phyloP scores from a whole-genome alignment of 2,888 invertebrate species.

The Erebia palarica region DNA sequence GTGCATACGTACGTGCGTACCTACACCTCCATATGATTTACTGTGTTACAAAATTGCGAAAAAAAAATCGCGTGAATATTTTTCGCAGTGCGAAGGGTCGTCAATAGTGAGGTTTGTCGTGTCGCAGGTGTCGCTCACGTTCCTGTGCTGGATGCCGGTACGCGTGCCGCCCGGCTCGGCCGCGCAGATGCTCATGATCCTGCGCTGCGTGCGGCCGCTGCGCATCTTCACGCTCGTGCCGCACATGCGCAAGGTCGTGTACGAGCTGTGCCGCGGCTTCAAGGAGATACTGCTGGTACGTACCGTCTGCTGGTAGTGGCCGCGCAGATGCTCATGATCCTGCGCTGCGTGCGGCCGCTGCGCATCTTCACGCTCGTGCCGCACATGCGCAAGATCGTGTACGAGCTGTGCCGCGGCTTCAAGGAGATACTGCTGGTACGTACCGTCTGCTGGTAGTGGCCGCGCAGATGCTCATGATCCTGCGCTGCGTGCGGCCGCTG shows the following conservation, averaged over 20 bases:
- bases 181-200: conserved; percentile 97
- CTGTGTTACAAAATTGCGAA: too few species aligned
- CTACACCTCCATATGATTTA: too few species aligned
- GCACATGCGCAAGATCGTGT: conserved; percentile 99
- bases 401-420: conserved; percentile 98
- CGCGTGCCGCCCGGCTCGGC: conserved; percentile 96
- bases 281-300: conserved; percentile 97
- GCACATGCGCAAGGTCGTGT: conserved; percentile 99
- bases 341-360: conserved; percentile 97
- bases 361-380: conserved; percentile 99
- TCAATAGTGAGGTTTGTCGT: not conserved
- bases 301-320: conserved; percentile 48
- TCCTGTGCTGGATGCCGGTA: conserved; percentile 97
- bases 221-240: conserved; percentile 99
- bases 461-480: conserved; percentile 97
- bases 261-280: conserved; percentile 98
- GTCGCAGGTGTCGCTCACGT: conserved; percentile 93
- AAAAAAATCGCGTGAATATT: too few species aligned
- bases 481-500: conserved; percentile 97
- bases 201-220: conserved; percentile 97
- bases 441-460: conserved; percentile 48
- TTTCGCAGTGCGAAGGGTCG: too few species aligned
- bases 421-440: conserved; percentile 97
- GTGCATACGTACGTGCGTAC: too few species aligned
- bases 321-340: conserved; percentile 97